Percentiles rank a stretch among this genome's conserved stretches.
phyloP scores from a whole-genome alignment of 2,797 vertebrate genomes.

The Schizopygopsis pylzovi region DNA sequence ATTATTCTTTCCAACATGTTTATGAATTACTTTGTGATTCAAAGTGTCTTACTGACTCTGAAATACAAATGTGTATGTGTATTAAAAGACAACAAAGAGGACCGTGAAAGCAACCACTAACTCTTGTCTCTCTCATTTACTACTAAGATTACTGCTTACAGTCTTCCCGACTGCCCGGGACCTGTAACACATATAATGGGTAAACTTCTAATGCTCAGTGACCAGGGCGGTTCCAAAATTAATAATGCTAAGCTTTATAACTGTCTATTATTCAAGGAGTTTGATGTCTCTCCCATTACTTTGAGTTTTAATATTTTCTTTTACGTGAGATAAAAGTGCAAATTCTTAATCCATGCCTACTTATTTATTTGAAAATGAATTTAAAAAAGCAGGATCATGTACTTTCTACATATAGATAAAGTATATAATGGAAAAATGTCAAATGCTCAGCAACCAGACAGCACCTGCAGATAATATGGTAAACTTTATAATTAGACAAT shows the following conservation, averaged over 20 bases:
- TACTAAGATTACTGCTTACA: too few species aligned
- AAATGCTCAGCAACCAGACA: background rate
- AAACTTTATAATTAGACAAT: background rate
- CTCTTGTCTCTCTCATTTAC: too few species aligned
- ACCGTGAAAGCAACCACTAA: too few species aligned
- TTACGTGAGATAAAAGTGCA: background rate
- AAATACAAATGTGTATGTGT: too few species aligned
- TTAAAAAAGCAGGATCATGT: background rate
- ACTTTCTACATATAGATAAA: background rate
- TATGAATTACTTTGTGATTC: too few species aligned
- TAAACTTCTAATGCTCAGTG: background rate
- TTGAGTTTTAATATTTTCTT: background rate
- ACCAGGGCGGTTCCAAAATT: background rate
- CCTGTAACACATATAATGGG: too few species aligned
- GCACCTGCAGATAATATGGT: background rate
- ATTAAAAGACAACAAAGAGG: too few species aligned
- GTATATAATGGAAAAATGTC: background rate
- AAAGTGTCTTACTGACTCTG: too few species aligned
- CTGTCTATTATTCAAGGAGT: background rate
- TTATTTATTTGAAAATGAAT: background rate
- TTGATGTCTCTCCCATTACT: background rate
- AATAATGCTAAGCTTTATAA: background rate
- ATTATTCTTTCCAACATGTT: too few species aligned
- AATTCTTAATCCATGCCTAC: background rate
- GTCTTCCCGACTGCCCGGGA: too few species aligned